These are phyloP conservation scores for Odontamblyopus lacepedii DNA, from an alignment of 2,797 vertebrate species.

Conservation along the genomic window DNA sequence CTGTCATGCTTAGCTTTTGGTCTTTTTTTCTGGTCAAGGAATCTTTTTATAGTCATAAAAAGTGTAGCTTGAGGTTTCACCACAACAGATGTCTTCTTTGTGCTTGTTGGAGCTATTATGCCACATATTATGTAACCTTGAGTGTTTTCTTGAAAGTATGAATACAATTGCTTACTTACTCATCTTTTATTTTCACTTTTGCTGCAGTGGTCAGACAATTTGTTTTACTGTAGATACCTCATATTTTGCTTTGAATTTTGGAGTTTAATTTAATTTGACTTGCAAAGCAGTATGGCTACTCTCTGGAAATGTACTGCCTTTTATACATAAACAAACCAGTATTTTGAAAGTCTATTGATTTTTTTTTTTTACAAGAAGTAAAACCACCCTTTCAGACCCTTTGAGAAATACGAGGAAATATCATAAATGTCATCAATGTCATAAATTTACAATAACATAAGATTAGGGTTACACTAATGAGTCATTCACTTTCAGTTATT, in stretches of 20 bases:
- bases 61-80: constrained; percentile 10
- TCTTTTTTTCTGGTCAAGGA: constrained; percentile 1
- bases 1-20: not conserved
- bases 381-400: not conserved
- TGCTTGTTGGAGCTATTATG: constrained; percentile 32
- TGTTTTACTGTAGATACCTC: not conserved
- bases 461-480: constrained; percentile 4
- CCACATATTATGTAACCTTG: constrained; percentile 52
- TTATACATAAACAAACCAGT: not conserved
- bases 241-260: not conserved
- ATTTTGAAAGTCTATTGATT: not conserved
- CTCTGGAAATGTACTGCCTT: not conserved
- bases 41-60: constrained; percentile 5
- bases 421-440: not conserved
- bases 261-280: not conserved
- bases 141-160: constrained; percentile 45
- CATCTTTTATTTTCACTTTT: not conserved
- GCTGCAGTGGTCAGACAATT: not conserved
- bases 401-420: not conserved
- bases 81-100: constrained; percentile 32
- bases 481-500: not conserved
- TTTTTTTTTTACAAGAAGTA: not conserved
- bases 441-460: not conserved
- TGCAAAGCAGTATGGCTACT: not conserved
- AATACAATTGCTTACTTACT: constrained; percentile 19